Conservation (phyloP, 2,797 vertebrate species). For the Sebastes steindachneri region DNA sequence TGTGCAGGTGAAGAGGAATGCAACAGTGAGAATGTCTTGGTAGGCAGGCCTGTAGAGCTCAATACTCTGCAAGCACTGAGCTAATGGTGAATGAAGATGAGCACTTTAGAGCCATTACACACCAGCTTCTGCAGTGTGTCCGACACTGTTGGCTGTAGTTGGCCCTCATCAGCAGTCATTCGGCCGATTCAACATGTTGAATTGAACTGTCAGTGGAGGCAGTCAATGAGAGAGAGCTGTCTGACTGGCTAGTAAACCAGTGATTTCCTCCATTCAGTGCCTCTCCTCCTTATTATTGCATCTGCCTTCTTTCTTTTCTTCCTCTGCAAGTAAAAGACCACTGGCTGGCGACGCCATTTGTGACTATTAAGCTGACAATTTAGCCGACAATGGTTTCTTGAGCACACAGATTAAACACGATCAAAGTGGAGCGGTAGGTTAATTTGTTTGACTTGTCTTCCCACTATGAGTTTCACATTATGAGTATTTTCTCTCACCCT, state of each 20-base stretch:
- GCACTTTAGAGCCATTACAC: not conserved
- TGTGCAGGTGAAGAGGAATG: slow-evolving; percentile 29
- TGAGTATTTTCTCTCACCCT: not conserved
- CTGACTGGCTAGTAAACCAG: slow-evolving; percentile 6
- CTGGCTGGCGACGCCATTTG: not conserved
- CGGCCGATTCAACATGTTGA: slow-evolving; percentile 16
- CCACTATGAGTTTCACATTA: not conserved
- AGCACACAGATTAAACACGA: not conserved
- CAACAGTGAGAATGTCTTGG: slow-evolving; percentile 24
- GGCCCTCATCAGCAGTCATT: slow-evolving; percentile 23
- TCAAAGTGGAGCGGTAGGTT: not conserved
- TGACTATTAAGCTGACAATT: not conserved
- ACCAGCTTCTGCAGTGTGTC: not conserved
- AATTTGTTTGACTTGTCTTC: not conserved
- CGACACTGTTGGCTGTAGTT: not conserved
- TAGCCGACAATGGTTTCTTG: not conserved
- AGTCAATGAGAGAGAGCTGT: slow-evolving; percentile 20
- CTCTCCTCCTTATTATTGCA: not conserved
- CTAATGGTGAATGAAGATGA: slow-evolving; percentile 34
- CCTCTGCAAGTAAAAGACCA: not conserved
- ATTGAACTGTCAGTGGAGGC: slow-evolving; percentile 29
- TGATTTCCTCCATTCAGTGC: slow-evolving; percentile 13
- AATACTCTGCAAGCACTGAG: not conserved
- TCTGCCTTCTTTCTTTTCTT: slow-evolving; percentile 15
- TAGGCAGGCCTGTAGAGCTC: not conserved